These are phyloP conservation scores for Coptodon bakossiorum DNA, from an alignment of 2,113 vertebrate species.

Conservation along the genomic window DNA sequence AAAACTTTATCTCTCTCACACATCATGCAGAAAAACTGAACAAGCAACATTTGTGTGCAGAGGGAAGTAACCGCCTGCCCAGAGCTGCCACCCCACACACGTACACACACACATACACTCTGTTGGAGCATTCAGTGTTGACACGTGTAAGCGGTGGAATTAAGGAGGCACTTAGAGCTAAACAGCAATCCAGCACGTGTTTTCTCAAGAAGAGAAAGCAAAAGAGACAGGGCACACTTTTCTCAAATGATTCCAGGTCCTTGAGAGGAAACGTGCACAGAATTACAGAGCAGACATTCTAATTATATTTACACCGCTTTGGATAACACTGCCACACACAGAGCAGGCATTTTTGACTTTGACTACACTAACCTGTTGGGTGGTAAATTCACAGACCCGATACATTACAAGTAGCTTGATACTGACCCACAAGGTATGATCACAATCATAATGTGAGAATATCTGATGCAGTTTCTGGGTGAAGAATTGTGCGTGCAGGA, in stretches of 20 bases:
- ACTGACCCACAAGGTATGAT: neutral
- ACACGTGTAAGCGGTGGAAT: slow-evolving; percentile 61
- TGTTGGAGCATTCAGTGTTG: slow-evolving; percentile 1
- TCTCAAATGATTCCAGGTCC: slow-evolving; percentile 21
- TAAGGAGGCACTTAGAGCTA: slow-evolving; percentile 51
- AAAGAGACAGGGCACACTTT: neutral
- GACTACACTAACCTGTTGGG: neutral
- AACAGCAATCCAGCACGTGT: slow-evolving; percentile 50
- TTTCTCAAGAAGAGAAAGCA: slow-evolving; percentile 44
- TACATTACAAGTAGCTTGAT: neutral
- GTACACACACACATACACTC: neutral
- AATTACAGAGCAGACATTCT: neutral
- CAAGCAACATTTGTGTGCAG: neutral
- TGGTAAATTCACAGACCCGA: neutral
- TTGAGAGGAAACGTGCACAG: neutral
- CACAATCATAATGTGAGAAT: neutral
- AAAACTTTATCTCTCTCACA: neutral
- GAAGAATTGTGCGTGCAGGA: neutral
- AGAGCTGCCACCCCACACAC: neutral
- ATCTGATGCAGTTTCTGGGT: neutral
- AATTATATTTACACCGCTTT: neutral
- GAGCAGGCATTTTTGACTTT: neutral
- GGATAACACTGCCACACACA: neutral
- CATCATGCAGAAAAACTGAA: neutral
- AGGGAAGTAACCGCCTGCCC: neutral